Conservation (phyloP, 1,140 invertebrate genomes). For the Diorhabda elongata region DNA sequence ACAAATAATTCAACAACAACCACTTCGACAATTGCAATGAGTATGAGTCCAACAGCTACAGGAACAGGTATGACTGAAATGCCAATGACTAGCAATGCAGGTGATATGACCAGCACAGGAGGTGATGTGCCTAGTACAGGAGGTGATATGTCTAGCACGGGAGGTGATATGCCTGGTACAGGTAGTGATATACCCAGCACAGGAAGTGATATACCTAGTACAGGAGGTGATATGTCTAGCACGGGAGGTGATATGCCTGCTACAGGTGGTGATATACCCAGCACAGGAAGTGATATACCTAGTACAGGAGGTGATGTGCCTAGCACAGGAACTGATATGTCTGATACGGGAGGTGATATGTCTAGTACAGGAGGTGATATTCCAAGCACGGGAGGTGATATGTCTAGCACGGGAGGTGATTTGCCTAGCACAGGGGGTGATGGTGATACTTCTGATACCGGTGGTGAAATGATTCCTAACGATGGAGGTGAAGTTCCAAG, state of each 20-base stretch:
- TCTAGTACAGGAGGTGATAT: slow-evolving; percentile 13
- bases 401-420: slow-evolving; percentile 10
- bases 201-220: background rate
- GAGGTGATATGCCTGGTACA: slow-evolving; percentile 10
- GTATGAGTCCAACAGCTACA: slow-evolving; percentile 28
- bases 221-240: background rate
- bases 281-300: background rate
- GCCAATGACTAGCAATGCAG: slow-evolving; percentile 1
- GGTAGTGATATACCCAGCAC: slow-evolving; percentile 1
- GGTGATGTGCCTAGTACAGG: slow-evolving; percentile 11
- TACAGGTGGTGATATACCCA: background rate
- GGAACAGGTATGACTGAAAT: slow-evolving; percentile 11
- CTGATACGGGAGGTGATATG: slow-evolving; percentile 6
- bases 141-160: slow-evolving; percentile 4
- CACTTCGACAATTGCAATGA: slow-evolving; percentile 33
- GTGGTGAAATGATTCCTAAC: slow-evolving; percentile 8
- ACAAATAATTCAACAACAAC: slow-evolving; percentile 27
- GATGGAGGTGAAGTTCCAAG: background rate
- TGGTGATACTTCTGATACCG: background rate
- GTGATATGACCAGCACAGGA: slow-evolving; percentile 14
- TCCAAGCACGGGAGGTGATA: slow-evolving; percentile 4
- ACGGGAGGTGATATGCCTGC: background rate
- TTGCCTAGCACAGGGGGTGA: slow-evolving; percentile 7
- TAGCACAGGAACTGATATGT: slow-evolving; percentile 4
- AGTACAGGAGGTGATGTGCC: slow-evolving; percentile 5